Percentiles rank a stretch among this genome's conserved stretches.
phyloP scores from a whole-genome alignment of 2,888 invertebrate genomes.

The Tuta absoluta region DNA sequence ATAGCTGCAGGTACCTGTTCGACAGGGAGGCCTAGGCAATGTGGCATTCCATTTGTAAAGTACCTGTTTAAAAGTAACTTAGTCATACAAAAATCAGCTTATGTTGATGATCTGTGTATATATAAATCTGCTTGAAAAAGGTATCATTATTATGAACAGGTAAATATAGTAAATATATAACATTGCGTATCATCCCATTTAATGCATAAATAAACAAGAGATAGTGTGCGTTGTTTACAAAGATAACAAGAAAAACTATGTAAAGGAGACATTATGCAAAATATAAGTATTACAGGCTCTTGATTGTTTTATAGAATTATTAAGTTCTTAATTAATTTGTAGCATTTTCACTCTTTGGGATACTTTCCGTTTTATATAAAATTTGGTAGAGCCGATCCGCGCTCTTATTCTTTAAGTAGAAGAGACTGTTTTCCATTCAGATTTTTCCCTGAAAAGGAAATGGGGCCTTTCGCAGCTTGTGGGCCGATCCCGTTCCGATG shows the following conservation, averaged over 20 bases:
- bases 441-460: constrained; percentile 3
- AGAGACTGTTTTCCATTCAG: neutral
- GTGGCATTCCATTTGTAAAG: no score
- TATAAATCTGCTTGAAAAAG: no score
- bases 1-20: neutral
- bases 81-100: no score
- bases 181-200: neutral
- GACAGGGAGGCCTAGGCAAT: no score
- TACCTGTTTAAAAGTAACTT: no score
- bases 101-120: no score
- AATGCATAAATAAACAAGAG: neutral
- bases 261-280: no score
- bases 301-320: neutral
- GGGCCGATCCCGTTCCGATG: constrained; percentile 1
- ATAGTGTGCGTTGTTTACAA: neutral
- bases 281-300: neutral
- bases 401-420: neutral
- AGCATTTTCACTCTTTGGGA: neutral
- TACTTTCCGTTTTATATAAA: neutral
- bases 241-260: neutral
- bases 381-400: neutral
- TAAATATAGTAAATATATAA: no score
- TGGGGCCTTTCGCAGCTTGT: neutral
- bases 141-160: no score
- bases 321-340: neutral